These are phyloP conservation scores for Brachyistius frenatus DNA, from an alignment of 2,113 vertebrate genomes.

Conservation along the genomic window DNA sequence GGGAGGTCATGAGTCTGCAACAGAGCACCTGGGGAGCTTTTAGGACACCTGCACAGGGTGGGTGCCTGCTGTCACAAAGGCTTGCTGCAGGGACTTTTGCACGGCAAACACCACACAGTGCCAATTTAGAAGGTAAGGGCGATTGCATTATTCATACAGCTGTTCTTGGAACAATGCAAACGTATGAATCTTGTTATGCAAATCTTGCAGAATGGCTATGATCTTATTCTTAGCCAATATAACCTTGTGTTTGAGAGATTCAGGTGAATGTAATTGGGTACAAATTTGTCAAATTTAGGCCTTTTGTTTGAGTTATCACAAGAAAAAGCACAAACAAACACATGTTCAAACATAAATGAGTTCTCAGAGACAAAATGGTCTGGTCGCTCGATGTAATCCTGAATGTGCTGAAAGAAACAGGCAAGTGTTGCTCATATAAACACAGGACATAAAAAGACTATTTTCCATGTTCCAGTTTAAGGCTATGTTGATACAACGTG, in stretches of 20 bases:
- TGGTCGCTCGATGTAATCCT: background rate
- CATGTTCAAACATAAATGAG: background rate
- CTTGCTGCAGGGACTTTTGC: background rate
- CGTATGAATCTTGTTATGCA: conserved; percentile 3
- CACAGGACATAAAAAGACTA: background rate
- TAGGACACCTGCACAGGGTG: conserved; percentile 14
- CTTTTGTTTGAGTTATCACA: background rate
- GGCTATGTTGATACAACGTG: conserved; percentile 1
- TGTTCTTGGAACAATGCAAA: background rate
- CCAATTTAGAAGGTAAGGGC: conserved; percentile 11
- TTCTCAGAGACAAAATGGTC: background rate
- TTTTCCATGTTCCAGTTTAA: conserved; percentile 29
- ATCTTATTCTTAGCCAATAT: conserved; percentile 5
- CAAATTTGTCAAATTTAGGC: background rate
- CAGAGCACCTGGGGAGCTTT: conserved; percentile 49
- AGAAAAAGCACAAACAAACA: background rate
- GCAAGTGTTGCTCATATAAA: background rate
- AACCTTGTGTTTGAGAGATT: background rate
- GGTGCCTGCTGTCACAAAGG: conserved; percentile 29
- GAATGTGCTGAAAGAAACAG: background rate
- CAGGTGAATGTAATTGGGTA: too few species aligned
- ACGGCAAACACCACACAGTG: background rate
- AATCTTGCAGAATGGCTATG: background rate
- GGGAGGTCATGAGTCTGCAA: conserved; percentile 29
- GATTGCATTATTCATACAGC: too few species aligned